These are phyloP conservation scores for Urocyon cinereoargenteus DNA, from an alignment of 2,797 vertebrate species.

Conservation along the genomic window DNA sequence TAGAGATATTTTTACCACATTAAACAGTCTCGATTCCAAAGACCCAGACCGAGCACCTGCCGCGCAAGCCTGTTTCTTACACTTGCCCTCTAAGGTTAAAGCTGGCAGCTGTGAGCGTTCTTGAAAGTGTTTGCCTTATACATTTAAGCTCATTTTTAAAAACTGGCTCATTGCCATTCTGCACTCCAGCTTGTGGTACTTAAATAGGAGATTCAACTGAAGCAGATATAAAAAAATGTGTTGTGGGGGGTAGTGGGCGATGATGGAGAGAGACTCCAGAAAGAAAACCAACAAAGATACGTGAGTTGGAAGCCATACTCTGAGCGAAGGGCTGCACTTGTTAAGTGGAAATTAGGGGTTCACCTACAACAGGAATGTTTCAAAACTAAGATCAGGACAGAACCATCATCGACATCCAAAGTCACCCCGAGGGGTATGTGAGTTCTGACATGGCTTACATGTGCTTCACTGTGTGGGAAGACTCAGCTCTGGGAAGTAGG, in stretches of 20 bases:
- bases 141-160: not conserved
- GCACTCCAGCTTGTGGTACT: conserved; percentile 25
- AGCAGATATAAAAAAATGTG: not conserved
- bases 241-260: no score
- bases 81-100: not conserved
- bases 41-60: not conserved
- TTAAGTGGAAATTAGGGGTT: not conserved
- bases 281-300: not conserved
- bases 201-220: not conserved
- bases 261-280: not conserved
- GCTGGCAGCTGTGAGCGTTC: not conserved
- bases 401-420: not conserved
- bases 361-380: not conserved
- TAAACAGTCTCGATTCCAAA: conserved; percentile 18
- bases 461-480: not conserved
- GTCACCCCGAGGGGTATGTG: not conserved
- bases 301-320: not conserved
- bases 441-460: not conserved
- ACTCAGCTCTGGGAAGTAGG: not conserved
- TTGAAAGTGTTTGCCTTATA: not conserved
- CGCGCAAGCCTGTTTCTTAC: not conserved
- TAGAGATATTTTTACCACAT: conserved; percentile 52
- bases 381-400: not conserved
- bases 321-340: not conserved
- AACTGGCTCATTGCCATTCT: not conserved